A percentile compares a stretch with the other conserved stretches of the same genome.
Conservation (phyloP, 2,888 invertebrate genomes). For the Eupeodes latifasciatus region DNA sequence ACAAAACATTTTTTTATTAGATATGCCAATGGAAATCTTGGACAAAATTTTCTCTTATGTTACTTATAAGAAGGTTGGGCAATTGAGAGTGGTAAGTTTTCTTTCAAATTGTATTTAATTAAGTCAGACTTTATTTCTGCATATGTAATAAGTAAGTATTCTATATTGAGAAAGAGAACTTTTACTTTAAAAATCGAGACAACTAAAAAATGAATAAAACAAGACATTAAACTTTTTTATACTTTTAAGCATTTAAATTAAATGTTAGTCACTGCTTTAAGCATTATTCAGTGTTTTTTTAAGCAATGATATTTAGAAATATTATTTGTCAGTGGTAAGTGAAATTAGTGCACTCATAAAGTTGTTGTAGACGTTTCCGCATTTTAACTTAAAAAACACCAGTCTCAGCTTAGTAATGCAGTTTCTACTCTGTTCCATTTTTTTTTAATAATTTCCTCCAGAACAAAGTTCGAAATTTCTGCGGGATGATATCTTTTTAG, state of each 20-base stretch:
- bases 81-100: slow-evolving; percentile 90
- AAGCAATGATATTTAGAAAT: not conserved
- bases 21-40: slow-evolving; percentile 92
- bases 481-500: too few species aligned
- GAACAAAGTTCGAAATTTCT: too few species aligned
- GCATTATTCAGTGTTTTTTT: not conserved
- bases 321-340: not conserved
- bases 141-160: too few species aligned
- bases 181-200: too few species aligned
- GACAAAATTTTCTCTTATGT: slow-evolving; percentile 91
- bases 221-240: slow-evolving; percentile 34
- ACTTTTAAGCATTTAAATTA: slow-evolving; percentile 42
- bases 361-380: too few species aligned
- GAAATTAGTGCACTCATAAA: too few species aligned
- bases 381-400: too few species aligned
- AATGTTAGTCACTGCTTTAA: slow-evolving; percentile 60
- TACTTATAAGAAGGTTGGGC: slow-evolving; percentile 91
- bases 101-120: not conserved
- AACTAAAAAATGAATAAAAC: not conserved
- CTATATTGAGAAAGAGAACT: too few species aligned
- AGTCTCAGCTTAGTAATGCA: too few species aligned
- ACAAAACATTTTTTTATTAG: slow-evolving; percentile 85
- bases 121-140: not conserved
- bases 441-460: too few species aligned
- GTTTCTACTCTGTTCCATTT: too few species aligned